Evolutionary conservation across 1,140 invertebrate species (phyloP).

Genomic region (Lordiphosa stackelbergi): DNA sequence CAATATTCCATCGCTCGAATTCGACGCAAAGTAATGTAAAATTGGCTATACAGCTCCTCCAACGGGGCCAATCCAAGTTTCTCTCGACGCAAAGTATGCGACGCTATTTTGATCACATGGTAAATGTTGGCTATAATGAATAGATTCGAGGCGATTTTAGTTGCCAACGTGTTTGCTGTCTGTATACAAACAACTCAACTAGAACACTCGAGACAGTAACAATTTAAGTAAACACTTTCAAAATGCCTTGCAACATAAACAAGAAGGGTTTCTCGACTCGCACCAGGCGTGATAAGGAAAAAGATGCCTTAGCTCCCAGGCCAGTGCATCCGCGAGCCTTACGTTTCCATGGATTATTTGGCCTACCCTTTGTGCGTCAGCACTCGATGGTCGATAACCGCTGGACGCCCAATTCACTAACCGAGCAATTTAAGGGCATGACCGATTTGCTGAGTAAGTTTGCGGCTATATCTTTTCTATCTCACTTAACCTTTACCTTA

Average conservation of each 20-base stretch:
- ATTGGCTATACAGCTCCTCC: no score
- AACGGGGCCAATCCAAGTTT: no score
- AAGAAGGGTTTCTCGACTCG: conserved; percentile 27
- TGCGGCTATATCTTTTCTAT: background rate
- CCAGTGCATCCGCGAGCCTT: conserved; percentile 65
- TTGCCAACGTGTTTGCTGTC: no score
- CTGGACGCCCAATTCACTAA: conserved; percentile 63
- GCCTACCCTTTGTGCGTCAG: conserved; percentile 53
- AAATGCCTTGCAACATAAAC: conserved; percentile 47
- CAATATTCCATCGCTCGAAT: no score
- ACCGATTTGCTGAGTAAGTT: conserved; percentile 61
- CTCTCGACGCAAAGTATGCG: no score
- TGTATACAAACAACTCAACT: no score
- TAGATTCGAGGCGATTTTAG: no score
- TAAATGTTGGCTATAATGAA: no score
- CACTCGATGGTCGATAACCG: conserved; percentile 65
- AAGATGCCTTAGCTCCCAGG: conserved; percentile 50
- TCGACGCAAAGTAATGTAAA: no score
- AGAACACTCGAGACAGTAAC: no score
- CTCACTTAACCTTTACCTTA: no score
- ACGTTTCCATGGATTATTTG: conserved; percentile 67
- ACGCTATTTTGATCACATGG: no score
- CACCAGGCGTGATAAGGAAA: conserved; percentile 31
- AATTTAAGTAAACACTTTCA: background rate
- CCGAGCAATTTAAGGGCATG: conserved; percentile 67